Base-by-base conservation (phyloP, 2,797 vertebrate species). In the Myotis findleyi region DNA sequence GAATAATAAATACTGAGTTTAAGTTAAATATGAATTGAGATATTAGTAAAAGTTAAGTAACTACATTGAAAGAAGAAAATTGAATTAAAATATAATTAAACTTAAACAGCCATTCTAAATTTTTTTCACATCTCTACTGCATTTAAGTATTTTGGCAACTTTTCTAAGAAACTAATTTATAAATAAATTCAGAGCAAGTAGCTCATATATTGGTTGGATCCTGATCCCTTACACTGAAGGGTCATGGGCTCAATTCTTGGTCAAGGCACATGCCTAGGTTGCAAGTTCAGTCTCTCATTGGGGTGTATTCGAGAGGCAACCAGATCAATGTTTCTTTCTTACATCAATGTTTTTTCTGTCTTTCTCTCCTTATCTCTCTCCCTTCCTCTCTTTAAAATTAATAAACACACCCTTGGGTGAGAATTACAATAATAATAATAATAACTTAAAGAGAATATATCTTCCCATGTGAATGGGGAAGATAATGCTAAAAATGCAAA, bases 21-120 rank as follows among this genome's bases (percentile, higher is more conserved):
- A 55, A 91, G 0, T 0, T 14, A 96, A 81, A 83, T 84, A 88
- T 69, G 59, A 80, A 94, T 92, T 66, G 25, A 79, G n/a, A 10
- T 0, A 76, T 81, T n/a, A 90, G 3, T 79, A 68, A 93, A 95
- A 94, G 21, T 62, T 41, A 11, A 96, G 30, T 93, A 96, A 62
- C 0, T 94, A 38, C 25, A 44, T 30, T 76, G 89, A 94, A 89
- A 77, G 41, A 87, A 30, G 0, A 92, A 95, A 57, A 20, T 76
- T 9, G 64, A 81, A 95, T 95, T 88, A 94, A 95, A 57, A 20
- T 76, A 12, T 68, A 81, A 95, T 95, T 88, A 94, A 95, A 80
- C 82, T 10, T 8, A 21, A 87, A 30, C 86, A 20, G 68, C 7
- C 72, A 64, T 92, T 93, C 27, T 30, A 69, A 95, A 95, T 66